Evolutionary conservation across 2,113 vertebrate species (phyloP).

Genomic region (Microtus oregoni): DNA sequence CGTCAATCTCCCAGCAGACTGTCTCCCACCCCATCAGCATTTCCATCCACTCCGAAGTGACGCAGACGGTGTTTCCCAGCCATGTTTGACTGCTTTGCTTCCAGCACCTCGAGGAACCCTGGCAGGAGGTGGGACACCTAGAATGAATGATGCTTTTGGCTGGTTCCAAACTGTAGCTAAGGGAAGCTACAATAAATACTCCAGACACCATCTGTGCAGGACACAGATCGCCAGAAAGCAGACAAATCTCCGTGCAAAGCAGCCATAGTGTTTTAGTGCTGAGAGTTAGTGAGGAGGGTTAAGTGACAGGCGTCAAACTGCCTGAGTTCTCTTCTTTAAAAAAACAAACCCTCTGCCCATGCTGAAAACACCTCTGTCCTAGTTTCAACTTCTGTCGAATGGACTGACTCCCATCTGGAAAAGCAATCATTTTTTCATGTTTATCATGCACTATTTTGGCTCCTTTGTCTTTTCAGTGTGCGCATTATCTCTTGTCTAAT

Average conservation of each 20-base stretch:
- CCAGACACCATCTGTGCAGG: slow-evolving; percentile 32
- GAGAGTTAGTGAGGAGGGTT: background rate
- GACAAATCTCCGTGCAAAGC: background rate
- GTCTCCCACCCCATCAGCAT: background rate
- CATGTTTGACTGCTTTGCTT: background rate
- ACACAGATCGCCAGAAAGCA: background rate
- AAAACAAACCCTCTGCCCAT: background rate
- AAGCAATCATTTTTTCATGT: background rate
- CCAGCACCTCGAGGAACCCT: slow-evolving; percentile 24
- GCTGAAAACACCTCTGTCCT: background rate
- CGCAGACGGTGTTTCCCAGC: background rate
- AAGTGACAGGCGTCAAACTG: background rate
- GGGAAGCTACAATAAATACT: background rate
- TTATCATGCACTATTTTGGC: background rate
- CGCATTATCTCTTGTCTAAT: background rate
- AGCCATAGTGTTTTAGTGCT: accelerated
- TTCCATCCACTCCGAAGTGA: background rate
- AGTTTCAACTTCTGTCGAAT: background rate
- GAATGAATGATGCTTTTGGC: background rate
- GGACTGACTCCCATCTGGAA: background rate
- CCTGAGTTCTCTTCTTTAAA: background rate
- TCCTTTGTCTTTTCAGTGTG: background rate
- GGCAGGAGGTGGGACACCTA: slow-evolving; percentile 29
- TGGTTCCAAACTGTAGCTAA: background rate
- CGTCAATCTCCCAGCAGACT: slow-evolving; percentile 30